phyloP scores from a whole-genome alignment of 2,888 invertebrate species.

The Microplitis manilae region DNA sequence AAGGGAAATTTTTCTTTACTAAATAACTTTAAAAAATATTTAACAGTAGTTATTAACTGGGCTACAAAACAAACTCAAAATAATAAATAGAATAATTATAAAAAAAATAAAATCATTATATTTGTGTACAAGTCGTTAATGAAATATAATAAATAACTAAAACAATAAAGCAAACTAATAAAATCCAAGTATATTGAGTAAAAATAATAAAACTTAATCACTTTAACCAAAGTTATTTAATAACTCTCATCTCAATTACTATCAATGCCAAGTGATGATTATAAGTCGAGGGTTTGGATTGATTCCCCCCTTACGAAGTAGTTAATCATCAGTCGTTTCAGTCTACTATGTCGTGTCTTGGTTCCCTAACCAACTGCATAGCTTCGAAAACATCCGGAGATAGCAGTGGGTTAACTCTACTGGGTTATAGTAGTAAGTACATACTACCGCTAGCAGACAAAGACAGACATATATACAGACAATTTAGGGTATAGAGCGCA shows the following conservation, averaged over 20 bases:
- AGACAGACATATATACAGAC: not conserved
- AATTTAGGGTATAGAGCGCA: constrained; percentile 22
- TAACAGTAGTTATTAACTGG: too few relatives aligned
- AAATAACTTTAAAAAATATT: too few relatives aligned
- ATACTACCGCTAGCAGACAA: not conserved
- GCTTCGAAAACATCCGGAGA: not conserved
- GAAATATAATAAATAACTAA: constrained; percentile 7
- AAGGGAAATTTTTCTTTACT: too few relatives aligned
- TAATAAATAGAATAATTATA: not conserved
- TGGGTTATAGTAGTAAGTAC: not conserved
- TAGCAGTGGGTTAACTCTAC: not conserved
- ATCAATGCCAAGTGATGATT: constrained; percentile 56
- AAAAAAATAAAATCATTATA: not conserved
- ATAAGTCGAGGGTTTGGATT: not conserved
- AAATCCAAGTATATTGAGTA: constrained; percentile 25
- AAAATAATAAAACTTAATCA: not conserved
- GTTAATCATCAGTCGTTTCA: not conserved
- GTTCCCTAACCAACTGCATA: constrained; percentile 1
- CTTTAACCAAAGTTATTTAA: constrained; percentile 58
- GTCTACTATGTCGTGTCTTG: not conserved
- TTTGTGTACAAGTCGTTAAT: not conserved
- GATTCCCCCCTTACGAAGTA: not conserved
- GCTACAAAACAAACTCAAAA: not conserved
- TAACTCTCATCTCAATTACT: constrained; percentile 67
- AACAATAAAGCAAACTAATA: constrained; percentile 9